Conservation (phyloP, 2,888 invertebrate species). For the Caprella mutica region DNA sequence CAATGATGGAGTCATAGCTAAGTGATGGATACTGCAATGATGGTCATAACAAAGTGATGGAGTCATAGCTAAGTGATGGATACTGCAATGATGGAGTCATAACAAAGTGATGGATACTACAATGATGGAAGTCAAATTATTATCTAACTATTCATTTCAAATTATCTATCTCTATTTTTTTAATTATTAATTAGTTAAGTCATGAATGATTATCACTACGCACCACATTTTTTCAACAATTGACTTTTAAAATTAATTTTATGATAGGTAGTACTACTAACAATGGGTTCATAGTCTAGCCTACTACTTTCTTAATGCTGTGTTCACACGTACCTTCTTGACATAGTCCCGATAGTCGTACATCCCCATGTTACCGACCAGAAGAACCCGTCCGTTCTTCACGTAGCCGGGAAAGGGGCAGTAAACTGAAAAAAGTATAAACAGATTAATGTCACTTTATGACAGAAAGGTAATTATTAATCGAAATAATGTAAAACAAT, state of each 20-base stretch:
- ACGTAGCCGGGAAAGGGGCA: conserved; percentile 87
- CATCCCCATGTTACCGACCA: conserved; percentile 90
- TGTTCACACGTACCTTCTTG: conserved; percentile 42
- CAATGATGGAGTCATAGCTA: no score
- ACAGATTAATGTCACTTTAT: no score
- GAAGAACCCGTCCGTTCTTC: conserved; percentile 73
- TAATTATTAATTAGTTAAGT: neutral
- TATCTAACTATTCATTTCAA: no score
- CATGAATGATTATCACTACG: neutral
- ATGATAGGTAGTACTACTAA: neutral
- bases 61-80: no score
- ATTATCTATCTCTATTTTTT: neutral
- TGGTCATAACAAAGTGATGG: no score
- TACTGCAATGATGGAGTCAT: no score
- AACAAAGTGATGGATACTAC: no score
- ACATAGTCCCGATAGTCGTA: conserved; percentile 93
- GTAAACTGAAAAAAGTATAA: conserved; percentile 54
- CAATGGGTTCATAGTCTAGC: neutral
- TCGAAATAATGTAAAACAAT: no score
- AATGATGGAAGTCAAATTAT: no score
- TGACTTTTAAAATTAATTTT: neutral
- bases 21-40: no score
- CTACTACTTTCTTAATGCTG: neutral
- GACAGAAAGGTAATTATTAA: no score
- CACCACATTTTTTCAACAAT: neutral